These are phyloP conservation scores for Vannuccia rotundouncinata DNA, from an alignment of 2,888 invertebrate genomes.

Conservation along the genomic window DNA sequence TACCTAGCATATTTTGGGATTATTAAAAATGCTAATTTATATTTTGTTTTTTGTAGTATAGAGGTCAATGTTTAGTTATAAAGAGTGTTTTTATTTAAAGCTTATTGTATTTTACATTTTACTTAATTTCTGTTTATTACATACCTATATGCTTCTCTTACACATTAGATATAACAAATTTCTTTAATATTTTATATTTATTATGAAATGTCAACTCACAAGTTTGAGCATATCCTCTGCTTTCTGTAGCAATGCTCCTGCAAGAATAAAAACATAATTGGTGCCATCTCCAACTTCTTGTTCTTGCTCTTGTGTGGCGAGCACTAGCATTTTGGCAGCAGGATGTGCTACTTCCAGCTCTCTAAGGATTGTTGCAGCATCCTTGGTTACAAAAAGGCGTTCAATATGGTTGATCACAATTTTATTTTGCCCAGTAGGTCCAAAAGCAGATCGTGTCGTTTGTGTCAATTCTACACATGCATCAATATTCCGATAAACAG, in stretches of 20 bases:
- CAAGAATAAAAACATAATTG: constrained; percentile 89
- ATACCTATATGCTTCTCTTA: too few relatives aligned
- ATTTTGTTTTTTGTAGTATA: too few relatives aligned
- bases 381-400: constrained; percentile 95
- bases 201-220: constrained; percentile 57
- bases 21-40: too few relatives aligned
- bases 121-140: too few relatives aligned
- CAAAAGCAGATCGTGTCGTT: constrained; percentile 86
- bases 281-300: constrained; percentile 97
- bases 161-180: too few relatives aligned
- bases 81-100: too few relatives aligned
- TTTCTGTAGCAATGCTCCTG: constrained; percentile 80
- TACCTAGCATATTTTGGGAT: too few relatives aligned
- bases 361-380: constrained; percentile 93
- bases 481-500: constrained; percentile 82
- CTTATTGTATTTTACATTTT: too few relatives aligned
- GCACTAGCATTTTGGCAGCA: constrained; percentile 87
- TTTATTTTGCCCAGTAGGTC: constrained; percentile 78
- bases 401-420: constrained; percentile 98
- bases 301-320: constrained; percentile 98
- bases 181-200: too few relatives aligned
- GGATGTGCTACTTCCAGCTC: constrained; percentile 95
- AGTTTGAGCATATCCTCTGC: constrained; percentile 84
- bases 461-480: constrained; percentile 92
- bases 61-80: too few relatives aligned